These are phyloP conservation scores for Abrostola tripartita DNA, from an alignment of 2,888 invertebrate genomes.

Conservation along the genomic window DNA sequence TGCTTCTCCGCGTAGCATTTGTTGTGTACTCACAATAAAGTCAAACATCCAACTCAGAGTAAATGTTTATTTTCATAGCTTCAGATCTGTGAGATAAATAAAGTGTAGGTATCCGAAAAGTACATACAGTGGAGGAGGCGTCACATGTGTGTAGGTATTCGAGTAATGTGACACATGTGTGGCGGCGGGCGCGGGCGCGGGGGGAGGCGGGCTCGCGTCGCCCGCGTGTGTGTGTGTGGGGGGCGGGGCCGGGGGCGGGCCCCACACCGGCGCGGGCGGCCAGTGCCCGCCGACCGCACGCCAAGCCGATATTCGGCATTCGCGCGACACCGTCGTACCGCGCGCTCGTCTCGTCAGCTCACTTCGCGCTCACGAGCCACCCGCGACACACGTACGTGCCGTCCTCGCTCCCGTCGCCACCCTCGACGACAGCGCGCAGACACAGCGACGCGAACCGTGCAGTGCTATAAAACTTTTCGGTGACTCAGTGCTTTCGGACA, in stretches of 20 bases:
- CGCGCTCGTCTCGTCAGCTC: constrained; percentile 71
- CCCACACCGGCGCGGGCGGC: constrained; percentile 72
- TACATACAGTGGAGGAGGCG: constrained; percentile 82
- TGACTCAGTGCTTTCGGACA: constrained; percentile 67
- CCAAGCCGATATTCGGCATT: constrained; percentile 73
- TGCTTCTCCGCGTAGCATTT: constrained; percentile 26
- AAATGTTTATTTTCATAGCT: constrained; percentile 35
- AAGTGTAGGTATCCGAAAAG: constrained; percentile 78
- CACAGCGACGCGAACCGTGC: constrained; percentile 63
- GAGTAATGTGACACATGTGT: constrained; percentile 80
- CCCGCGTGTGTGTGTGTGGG: constrained; percentile 64
- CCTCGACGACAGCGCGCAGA: constrained; percentile 60
- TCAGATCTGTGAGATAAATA: constrained; percentile 42
- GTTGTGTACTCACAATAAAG: constrained; percentile 25
- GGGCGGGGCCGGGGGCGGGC: constrained; percentile 79
- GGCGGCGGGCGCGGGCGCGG: constrained; percentile 65
- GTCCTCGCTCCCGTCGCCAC: constrained; percentile 64
- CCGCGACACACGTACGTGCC: constrained; percentile 77
- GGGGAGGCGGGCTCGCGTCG: constrained; percentile 61
- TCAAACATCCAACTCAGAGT: constrained; percentile 25
- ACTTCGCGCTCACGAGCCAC: constrained; percentile 75
- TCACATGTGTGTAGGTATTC: constrained; percentile 84
- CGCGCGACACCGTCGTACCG: constrained; percentile 78
- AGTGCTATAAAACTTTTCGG: constrained; percentile 72
- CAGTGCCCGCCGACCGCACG: constrained; percentile 73